A percentile compares a stretch with the other conserved stretches of the same genome.
Evolutionary conservation across 2,888 invertebrate species (phyloP).

Genomic region (Bombyx huttoni): DNA sequence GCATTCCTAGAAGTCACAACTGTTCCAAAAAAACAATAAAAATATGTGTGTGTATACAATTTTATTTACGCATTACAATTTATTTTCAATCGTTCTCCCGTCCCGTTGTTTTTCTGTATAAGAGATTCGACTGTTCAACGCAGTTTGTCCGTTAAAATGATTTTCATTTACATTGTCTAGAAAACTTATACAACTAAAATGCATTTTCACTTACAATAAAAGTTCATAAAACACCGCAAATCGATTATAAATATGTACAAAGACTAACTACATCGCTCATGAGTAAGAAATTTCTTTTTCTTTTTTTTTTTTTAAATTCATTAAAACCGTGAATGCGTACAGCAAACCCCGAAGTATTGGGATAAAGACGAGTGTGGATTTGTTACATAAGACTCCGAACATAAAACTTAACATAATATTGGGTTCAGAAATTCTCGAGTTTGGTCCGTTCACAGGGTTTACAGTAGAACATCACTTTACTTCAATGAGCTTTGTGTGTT

Average conservation of each 20-base stretch:
- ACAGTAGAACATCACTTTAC: conserved; percentile 39
- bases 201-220: conserved; percentile 64
- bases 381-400: conserved; percentile 1
- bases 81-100: conserved; percentile 68
- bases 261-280: conserved; percentile 58
- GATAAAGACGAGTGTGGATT: conserved; percentile 31
- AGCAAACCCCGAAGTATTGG: conserved; percentile 39
- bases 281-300: conserved; percentile 55
- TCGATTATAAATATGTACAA: conserved; percentile 66
- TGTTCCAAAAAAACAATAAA: neutral
- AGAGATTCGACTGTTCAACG: conserved; percentile 64
- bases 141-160: conserved; percentile 62
- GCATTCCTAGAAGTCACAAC: neutral
- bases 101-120: conserved; percentile 67
- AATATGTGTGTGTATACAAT: conserved; percentile 48
- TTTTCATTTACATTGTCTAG: conserved; percentile 64
- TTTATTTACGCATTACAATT: conserved; percentile 68
- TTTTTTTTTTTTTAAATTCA: conserved; percentile 17
- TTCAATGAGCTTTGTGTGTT: conserved; percentile 62
- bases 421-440: neutral
- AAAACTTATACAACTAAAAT: conserved; percentile 69
- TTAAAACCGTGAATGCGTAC: conserved; percentile 32
- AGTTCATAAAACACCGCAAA: conserved; percentile 64
- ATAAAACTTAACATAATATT: neutral
- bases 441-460: conserved; percentile 20